phyloP scores from a whole-genome alignment of 2,113 vertebrate species.

The Bubo scandiacus region DNA sequence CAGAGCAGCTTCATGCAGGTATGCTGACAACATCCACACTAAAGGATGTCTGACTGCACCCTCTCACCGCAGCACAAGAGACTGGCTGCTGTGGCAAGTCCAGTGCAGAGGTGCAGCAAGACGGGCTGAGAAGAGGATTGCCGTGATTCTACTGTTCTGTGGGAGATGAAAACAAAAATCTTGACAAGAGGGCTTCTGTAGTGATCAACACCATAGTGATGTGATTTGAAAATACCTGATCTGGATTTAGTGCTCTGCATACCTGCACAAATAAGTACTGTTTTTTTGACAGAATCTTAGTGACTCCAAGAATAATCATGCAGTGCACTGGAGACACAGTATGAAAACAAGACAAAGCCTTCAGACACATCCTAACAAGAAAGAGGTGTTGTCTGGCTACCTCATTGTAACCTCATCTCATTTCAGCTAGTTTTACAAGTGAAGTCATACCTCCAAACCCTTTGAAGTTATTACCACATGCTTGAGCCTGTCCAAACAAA shows the following conservation, averaged over 20 bases:
- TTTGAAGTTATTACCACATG: neutral
- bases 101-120: neutral
- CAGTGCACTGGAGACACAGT: neutral
- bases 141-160: neutral
- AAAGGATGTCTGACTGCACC: neutral
- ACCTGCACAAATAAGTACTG: no score
- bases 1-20: neutral
- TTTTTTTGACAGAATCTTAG: neutral
- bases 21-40: neutral
- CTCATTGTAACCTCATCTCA: neutral
- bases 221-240: neutral
- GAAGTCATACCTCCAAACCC: neutral
- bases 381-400: neutral
- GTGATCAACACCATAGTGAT: no score
- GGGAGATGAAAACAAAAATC: neutral
- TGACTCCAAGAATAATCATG: neutral
- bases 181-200: neutral
- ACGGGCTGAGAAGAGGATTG: accelerated
- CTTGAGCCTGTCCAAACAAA: neutral
- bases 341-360: neutral
- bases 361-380: neutral
- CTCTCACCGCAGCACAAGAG: neutral
- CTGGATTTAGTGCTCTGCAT: neutral
- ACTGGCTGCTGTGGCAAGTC: no score
- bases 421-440: neutral